phyloP scores from a whole-genome alignment of 2,888 invertebrate species.

The Nomada ruficornis region DNA sequence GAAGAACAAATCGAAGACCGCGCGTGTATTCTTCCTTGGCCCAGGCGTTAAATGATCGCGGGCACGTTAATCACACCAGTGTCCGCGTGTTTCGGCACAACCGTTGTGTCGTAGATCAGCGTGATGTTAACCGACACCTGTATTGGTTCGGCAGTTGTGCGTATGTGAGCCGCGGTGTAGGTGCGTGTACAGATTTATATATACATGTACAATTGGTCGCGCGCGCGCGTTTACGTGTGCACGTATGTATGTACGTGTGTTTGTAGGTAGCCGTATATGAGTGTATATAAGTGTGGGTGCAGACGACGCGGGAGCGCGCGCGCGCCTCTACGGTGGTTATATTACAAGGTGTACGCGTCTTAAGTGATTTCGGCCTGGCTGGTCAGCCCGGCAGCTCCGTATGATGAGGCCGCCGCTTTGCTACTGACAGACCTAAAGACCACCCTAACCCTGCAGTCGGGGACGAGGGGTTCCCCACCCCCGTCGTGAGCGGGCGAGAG shows the following conservation, averaged over 20 bases:
- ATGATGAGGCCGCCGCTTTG: slow-evolving; percentile 84
- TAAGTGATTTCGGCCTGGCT: slow-evolving; percentile 83
- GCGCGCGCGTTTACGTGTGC: slow-evolving; percentile 48
- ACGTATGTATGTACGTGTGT: slow-evolving; percentile 56
- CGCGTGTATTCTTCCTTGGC: slow-evolving; percentile 45
- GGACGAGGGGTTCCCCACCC: slow-evolving; percentile 76
- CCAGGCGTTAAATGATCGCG: slow-evolving; percentile 51
- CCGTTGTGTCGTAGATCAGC: slow-evolving; percentile 36
- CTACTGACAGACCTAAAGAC: slow-evolving; percentile 83
- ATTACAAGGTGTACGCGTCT: slow-evolving; percentile 83
- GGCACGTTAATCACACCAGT: slow-evolving; percentile 52
- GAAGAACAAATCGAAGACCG: slow-evolving; percentile 51
- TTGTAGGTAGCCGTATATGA: slow-evolving; percentile 54
- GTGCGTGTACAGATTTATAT: slow-evolving; percentile 45
- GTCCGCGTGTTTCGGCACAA: slow-evolving; percentile 56
- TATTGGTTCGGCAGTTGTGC: slow-evolving; percentile 44
- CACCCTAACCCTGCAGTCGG: slow-evolving; percentile 83
- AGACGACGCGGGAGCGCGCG: slow-evolving; percentile 67
- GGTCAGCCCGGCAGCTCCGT: slow-evolving; percentile 83
- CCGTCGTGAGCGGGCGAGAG: slow-evolving; percentile 70
- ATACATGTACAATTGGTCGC: slow-evolving; percentile 44
- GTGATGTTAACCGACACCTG: slow-evolving; percentile 41
- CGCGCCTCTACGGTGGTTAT: slow-evolving; percentile 78
- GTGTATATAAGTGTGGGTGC: slow-evolving; percentile 60
- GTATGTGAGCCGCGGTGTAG: slow-evolving; percentile 48